These are phyloP conservation scores for Embiotoca jacksoni DNA, from an alignment of 2,113 vertebrate genomes.

Conservation along the genomic window DNA sequence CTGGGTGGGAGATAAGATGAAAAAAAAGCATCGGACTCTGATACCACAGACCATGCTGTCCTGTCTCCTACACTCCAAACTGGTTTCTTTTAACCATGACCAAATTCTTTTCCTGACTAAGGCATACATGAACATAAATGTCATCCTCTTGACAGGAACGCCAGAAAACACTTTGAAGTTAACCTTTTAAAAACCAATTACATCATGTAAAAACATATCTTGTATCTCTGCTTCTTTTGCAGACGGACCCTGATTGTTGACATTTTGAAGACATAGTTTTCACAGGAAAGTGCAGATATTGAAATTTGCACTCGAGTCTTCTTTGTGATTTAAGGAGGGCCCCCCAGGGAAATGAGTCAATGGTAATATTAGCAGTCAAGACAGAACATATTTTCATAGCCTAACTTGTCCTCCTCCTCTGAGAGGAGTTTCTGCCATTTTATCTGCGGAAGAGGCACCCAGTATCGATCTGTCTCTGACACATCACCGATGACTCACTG, in stretches of 20 bases:
- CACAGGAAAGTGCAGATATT: not conserved
- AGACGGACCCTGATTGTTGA: not conserved
- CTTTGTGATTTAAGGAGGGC: constrained; percentile 33
- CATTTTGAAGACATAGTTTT: constrained; percentile 25
- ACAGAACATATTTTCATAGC: constrained; percentile 55
- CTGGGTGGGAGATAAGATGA: not conserved
- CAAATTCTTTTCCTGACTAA: not conserved
- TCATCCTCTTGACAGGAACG: not conserved
- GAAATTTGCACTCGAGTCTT: constrained; percentile 32
- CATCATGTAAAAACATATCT: not conserved
- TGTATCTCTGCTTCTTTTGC: constrained; percentile 1
- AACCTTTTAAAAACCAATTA: not conserved
- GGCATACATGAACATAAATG: not conserved
- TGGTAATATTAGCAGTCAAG: constrained; percentile 56
- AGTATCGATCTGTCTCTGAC: constrained; percentile 72
- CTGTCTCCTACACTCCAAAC: not conserved
- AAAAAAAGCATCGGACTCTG: not conserved
- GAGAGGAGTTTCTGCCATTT: constrained; percentile 50
- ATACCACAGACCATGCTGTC: not conserved
- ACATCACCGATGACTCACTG: constrained; percentile 72
- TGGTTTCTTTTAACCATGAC: not conserved
- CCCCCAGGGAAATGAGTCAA: constrained; percentile 42
- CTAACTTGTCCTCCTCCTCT: constrained; percentile 57
- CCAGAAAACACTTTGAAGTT: not conserved
- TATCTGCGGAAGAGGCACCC: constrained; percentile 61